phyloP scores from a whole-genome alignment of 2,797 vertebrate species.

The Cryptoprocta ferox region DNA sequence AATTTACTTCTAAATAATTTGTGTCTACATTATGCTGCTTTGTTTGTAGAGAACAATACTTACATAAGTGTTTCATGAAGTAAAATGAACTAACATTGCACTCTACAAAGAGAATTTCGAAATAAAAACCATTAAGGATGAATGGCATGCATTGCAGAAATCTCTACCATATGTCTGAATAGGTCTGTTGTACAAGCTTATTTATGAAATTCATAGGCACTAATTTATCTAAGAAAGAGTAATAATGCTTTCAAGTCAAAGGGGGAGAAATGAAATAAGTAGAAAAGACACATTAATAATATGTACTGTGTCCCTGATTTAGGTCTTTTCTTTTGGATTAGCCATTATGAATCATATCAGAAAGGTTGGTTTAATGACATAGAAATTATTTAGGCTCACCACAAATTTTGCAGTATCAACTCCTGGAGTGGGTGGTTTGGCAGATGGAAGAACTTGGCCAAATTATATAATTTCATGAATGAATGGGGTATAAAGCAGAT shows the following conservation, averaged over 20 bases:
- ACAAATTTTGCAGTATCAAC: background rate
- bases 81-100: constrained; percentile 68
- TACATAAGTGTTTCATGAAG: constrained; percentile 61
- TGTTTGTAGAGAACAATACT: constrained; percentile 71
- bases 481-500: background rate
- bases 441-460: background rate
- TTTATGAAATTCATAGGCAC: constrained; percentile 63
- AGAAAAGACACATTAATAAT: constrained; percentile 43
- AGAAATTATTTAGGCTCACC: constrained; percentile 22
- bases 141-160: constrained; percentile 58
- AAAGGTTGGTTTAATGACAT: background rate
- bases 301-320: constrained; percentile 65
- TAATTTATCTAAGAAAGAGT: constrained; percentile 68
- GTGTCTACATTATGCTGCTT: constrained; percentile 62
- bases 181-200: constrained; percentile 36
- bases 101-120: constrained; percentile 71
- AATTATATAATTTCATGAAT: background rate
- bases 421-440: background rate
- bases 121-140: constrained; percentile 69
- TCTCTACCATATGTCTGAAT: constrained; percentile 35
- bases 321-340: constrained; percentile 28
- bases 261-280: background rate
- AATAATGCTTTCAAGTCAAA: constrained; percentile 34
- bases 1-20: constrained; percentile 69
- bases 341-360: constrained; percentile 16